Base-by-base conservation (phyloP, 2,113 vertebrate species). In the Aegotheles bennettii region DNA sequence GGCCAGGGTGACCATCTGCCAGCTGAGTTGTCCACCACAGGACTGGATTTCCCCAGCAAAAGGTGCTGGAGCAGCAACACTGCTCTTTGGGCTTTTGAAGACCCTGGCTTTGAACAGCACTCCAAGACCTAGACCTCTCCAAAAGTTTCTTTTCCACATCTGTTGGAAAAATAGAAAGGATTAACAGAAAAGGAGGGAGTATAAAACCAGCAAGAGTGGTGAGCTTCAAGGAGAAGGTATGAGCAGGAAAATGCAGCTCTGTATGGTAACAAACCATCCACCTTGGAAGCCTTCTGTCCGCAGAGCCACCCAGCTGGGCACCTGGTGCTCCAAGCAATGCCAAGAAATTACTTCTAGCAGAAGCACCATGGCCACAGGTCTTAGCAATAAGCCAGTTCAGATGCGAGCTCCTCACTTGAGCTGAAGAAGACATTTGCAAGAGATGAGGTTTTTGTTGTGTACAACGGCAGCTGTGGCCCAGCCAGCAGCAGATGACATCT, bases 401-500 rank as follows among this genome's bases (percentile, higher is more conserved):
- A 60, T 8, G 25, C 28, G 71, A 63, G 33, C 38, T 35, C 10
- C 33, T 48, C 71, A 25, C 50, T 50, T 17, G 7, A 59, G 35
- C 61, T 40, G 28, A 69, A 38, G 63, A 18, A 82, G 88, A 38
- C 28, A 24, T 56, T 56, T 38, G 33, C 71, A 48, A 14, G 5
- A 56, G 75, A 48, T 13, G 65, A 48, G 43, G 5, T 48, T 84
- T 80, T 48, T 75, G 76, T 42, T 61, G 67, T 43, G 90, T 33
- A 43, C 73, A 74, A 12, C 45, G 45, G 3, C 90, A 90, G 88
- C 85, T 91, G 91, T n/a, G 83, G 61, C 94, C 60, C 65, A 87
- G 94, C 56, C 47, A 92, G 89, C 61, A 74, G 89, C 74, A 95
- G 84, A 80, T 91, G 91, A 69, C 63, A 93, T 64, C 69, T 85